Evolutionary conservation across 2,888 invertebrate species (phyloP).

Genomic region (Embidobia sp.): DNA sequence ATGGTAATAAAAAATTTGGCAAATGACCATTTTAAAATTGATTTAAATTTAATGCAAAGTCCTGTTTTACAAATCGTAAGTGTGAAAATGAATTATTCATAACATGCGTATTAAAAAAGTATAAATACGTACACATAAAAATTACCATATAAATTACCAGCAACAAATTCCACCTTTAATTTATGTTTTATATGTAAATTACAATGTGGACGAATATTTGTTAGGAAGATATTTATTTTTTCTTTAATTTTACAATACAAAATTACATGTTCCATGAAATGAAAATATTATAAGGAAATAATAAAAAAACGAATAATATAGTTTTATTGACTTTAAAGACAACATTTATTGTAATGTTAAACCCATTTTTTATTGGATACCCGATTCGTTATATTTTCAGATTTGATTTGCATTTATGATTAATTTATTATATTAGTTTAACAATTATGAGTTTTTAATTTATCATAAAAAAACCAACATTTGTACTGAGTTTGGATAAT

Average conservation of each 20-base stretch:
- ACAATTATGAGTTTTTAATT: too few relatives aligned
- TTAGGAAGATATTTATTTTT: not conserved
- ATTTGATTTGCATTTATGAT: too few relatives aligned
- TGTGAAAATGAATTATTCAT: slow-evolving; percentile 12
- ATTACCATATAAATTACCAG: slow-evolving; percentile 40
- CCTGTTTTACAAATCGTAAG: slow-evolving; percentile 3
- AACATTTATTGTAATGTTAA: too few relatives aligned
- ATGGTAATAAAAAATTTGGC: not conserved
- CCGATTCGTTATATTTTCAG: too few relatives aligned
- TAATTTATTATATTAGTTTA: too few relatives aligned
- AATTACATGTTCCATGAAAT: too few relatives aligned
- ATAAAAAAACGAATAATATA: too few relatives aligned
- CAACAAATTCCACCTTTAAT: slow-evolving; percentile 24
- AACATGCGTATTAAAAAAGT: slow-evolving; percentile 7
- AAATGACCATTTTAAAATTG: slow-evolving; percentile 12
- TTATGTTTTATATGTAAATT: slow-evolving; percentile 37
- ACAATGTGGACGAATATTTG: not conserved
- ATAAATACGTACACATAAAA: slow-evolving; percentile 23
- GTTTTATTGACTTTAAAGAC: too few relatives aligned
- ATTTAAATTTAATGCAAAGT: slow-evolving; percentile 12
- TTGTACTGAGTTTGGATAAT: too few relatives aligned
- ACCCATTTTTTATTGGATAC: too few relatives aligned
- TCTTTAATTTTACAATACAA: not conserved
- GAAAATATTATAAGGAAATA: too few relatives aligned
- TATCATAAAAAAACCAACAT: too few relatives aligned